Conservation (phyloP, 1,140 invertebrate genomes). For the Listronotus bonariensis region DNA sequence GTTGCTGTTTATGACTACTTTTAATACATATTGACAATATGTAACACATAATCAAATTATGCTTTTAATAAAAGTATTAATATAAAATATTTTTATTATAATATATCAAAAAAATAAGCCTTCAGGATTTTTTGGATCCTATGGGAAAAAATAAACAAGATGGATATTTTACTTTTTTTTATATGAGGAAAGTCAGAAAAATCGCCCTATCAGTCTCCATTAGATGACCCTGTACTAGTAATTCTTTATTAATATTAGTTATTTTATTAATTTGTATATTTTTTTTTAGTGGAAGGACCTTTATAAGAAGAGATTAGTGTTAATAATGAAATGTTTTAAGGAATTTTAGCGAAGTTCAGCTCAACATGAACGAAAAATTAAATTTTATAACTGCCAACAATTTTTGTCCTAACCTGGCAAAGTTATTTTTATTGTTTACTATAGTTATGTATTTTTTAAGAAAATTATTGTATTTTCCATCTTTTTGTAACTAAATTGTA, state of each 20-base stretch:
- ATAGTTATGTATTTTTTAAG: conserved; percentile 21
- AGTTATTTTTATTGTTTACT: conserved; percentile 17
- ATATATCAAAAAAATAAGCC: too few relatives aligned
- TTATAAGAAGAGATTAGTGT: conserved; percentile 52
- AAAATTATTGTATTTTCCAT: conserved; percentile 27
- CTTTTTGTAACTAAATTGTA: conserved; percentile 16
- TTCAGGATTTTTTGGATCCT: too few relatives aligned
- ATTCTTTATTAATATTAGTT: conserved; percentile 6
- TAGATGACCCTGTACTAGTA: neutral
- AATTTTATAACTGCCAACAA: conserved; percentile 23
- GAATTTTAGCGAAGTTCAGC: conserved; percentile 20
- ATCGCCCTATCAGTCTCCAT: too few relatives aligned
- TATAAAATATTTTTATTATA: too few relatives aligned
- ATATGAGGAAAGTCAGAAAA: too few relatives aligned
- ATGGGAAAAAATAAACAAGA: too few relatives aligned
- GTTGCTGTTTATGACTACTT: too few relatives aligned
- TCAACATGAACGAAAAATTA: conserved; percentile 35
- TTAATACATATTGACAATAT: too few relatives aligned
- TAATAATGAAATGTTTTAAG: conserved; percentile 11
- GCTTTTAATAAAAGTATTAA: too few relatives aligned
- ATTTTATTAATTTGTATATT: conserved; percentile 2
- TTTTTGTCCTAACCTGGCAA: conserved; percentile 15
- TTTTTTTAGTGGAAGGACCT: conserved; percentile 52
- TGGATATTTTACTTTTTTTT: too few relatives aligned
- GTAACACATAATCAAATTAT: too few relatives aligned